Evolutionary conservation across 2,113 vertebrate genomes (phyloP), one percentile per base, ranked within the genome.

Genomic region (Spermophilus dauricus): DNA sequence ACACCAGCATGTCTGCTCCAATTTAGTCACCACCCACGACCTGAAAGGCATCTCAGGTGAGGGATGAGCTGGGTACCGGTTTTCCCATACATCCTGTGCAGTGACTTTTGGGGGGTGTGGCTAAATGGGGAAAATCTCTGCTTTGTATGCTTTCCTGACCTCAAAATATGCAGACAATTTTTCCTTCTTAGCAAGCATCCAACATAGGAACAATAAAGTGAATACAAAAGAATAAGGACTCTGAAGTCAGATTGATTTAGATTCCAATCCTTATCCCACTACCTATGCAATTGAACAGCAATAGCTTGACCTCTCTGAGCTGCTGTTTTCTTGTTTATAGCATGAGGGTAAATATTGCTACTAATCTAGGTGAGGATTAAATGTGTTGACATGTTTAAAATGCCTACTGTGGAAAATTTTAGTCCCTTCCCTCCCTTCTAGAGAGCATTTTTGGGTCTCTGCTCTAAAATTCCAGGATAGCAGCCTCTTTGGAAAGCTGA

Each of bases 1-100:
- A 82, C 99, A 99, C 96, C 99, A 99, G 96, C 99, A 99, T 0
- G 99, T 99, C 98, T 99, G 99, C 98, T 99, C 99, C 91, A 99
- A 99, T 95, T 99, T 99, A 58, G 99, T 99, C 89, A 99, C 99
- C 30, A 42, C 99, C 97, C 99, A 97, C 16, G 99, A 99, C 96
- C 99, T 99, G 82, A 97, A 99, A 96, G 99, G 99, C 39, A 91
- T 99, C 80, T 99, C 99, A 2, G 99, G 99, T 99, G 92, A 98
- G 73, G 18, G 20, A 37, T 1, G 1, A 6, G 26, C n/a, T 34
- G 3, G 0, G 5, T 30, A 20, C 89, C 7, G n/a, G 32, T 42
- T 81, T 65, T 16, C 26, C 42, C 22, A 1, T 2, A 34, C 48
- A 12, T 5, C 2, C 67, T 5, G 48, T 20, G 17, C 30, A 0